Evolutionary conservation across 2,113 vertebrate genomes (phyloP), one percentile per base, ranked within the genome.

Genomic region (Speoplatyrhinus poulsoni): DNA sequence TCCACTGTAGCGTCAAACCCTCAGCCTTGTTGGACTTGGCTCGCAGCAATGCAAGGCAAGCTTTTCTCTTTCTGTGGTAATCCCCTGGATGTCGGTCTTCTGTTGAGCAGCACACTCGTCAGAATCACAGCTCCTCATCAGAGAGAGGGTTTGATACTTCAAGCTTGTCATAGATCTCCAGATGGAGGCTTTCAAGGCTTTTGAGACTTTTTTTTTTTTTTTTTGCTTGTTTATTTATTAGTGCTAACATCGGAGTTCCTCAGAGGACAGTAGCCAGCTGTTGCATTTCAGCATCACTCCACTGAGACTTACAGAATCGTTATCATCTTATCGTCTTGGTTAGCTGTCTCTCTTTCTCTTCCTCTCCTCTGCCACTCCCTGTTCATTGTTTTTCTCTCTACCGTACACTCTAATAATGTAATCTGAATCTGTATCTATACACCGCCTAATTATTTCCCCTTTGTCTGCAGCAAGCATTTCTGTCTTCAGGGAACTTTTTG

Each of bases 231-330:
- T 91, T 87, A 84, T 88, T 90, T 92, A 85, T 90, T 85, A 76
- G 79, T 70, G 74, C 77, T 88, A 82, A 86, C 88, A 83, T 92
- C 94, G 0, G 92, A 92, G 3, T 93, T 93, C 3, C 96, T 94
- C 0, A 89, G 95, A 10, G 94, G 93, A 7, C 94, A 84, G 82
- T 76, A 75, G 82, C 89, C 91, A 92, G 89, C 95, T 1, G 95
- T 94, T 80, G 93, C 85, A 52, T 94, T 94, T 0, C 90, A 75
- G 93, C 64, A 94, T 91, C 56, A 93, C 92, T 6, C 92, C 93
- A 2, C 75, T 17, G 63, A 92, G 89, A 69, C 89, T 61, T 1
- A 89, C 90, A 9, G 89, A 69, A 80, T 67, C 80, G 76, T 80
- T 84, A 82, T 85, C 77, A 75, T 84, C 60, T 57, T 78, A 86